Percentiles rank a stretch among this genome's conserved stretches.
Evolutionary conservation across 2,113 vertebrate genomes (phyloP).

Genomic region (Nannospalax galili): DNA sequence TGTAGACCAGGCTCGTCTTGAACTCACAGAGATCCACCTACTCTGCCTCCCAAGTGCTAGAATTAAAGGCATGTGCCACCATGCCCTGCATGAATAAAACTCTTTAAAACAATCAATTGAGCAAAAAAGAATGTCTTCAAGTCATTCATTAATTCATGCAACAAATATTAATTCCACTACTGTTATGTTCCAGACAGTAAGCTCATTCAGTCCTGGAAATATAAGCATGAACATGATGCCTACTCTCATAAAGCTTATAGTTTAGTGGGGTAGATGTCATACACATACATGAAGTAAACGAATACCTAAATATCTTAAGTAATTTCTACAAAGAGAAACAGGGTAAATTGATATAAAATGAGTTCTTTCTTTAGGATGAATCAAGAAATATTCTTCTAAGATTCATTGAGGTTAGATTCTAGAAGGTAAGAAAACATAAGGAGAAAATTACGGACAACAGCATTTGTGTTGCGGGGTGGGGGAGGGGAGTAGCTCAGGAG

Average conservation of each 20-base stretch:
- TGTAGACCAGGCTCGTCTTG: no score
- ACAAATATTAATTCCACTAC: neutral
- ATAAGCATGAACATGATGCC: neutral
- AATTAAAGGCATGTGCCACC: no score
- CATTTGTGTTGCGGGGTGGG: no score
- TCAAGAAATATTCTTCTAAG: neutral
- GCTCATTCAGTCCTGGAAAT: neutral
- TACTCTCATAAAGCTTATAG: neutral
- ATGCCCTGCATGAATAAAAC: no score
- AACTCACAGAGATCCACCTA: no score
- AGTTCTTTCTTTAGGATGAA: neutral
- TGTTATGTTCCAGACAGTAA: neutral
- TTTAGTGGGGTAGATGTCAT: neutral
- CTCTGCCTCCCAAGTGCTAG: no score
- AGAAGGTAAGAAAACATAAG: neutral
- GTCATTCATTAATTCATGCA: conserved; percentile 19
- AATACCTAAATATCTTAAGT: neutral
- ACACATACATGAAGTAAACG: neutral
- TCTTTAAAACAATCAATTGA: no score
- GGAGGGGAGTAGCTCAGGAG: no score
- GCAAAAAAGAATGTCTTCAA: neutral
- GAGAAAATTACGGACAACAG: no score
- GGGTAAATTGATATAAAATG: neutral
- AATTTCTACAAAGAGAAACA: neutral
- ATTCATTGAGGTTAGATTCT: neutral